phyloP scores from a whole-genome alignment of 2,113 vertebrate genomes.

The Cairina moschata region DNA sequence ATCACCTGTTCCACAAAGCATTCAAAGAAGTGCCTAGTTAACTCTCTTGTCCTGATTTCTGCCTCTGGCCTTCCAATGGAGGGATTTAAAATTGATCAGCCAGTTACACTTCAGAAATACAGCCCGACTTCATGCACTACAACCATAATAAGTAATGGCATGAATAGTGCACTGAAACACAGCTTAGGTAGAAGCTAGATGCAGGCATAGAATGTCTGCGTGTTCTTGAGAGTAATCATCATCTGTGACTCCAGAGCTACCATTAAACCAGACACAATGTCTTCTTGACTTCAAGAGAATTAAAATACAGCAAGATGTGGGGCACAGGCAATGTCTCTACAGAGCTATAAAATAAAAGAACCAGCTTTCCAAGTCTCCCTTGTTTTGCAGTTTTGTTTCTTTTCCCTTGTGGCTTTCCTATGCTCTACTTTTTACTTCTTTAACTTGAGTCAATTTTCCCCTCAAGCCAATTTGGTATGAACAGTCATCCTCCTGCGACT shows the following conservation, averaged over 20 bases:
- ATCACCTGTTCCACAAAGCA: not conserved
- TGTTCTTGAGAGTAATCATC: not conserved
- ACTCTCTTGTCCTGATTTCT: not conserved
- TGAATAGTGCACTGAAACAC: not conserved
- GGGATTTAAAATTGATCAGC: not conserved
- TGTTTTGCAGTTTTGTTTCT: conserved; percentile 34
- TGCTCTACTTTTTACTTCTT: conserved; percentile 65
- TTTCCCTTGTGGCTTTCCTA: conserved; percentile 47
- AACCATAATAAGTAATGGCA: not conserved
- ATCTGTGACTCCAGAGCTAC: not conserved
- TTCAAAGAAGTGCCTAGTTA: not conserved
- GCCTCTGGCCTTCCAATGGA: not conserved
- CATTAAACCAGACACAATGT: not conserved
- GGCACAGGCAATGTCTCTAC: not conserved
- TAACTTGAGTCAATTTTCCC: conserved; percentile 57
- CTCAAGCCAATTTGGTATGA: conserved; percentile 52
- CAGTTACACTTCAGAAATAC: not conserved
- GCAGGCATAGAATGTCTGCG: not conserved
- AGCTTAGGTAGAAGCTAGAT: not conserved
- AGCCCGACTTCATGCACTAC: not conserved
- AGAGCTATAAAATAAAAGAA: not conserved
- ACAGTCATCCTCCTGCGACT: conserved; percentile 42
- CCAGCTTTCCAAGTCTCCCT: not conserved
- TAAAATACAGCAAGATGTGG: not conserved
- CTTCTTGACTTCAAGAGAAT: not conserved